Conservation (phyloP, 2,113 vertebrate genomes). For the Xenopus borealis region DNA sequence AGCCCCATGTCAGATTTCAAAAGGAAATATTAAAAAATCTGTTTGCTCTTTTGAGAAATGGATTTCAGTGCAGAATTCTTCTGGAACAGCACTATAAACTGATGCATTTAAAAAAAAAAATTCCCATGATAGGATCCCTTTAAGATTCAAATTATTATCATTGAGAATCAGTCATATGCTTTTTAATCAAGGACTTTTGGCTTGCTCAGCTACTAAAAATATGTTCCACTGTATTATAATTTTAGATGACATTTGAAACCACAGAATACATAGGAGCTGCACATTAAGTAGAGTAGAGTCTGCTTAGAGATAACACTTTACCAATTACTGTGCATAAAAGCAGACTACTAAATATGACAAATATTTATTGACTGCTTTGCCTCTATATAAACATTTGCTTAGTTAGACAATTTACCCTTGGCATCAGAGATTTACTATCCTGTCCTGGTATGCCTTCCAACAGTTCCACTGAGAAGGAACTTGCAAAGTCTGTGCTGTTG, state of each 20-base stretch:
- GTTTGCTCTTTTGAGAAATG: too few relatives aligned
- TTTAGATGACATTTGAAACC: background rate
- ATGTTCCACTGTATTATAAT: background rate
- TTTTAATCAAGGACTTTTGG: background rate
- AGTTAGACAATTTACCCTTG: background rate
- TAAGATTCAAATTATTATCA: background rate
- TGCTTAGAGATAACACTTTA: too few relatives aligned
- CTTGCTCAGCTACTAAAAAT: background rate
- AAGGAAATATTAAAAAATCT: too few relatives aligned
- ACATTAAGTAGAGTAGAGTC: background rate
- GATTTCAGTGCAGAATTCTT: too few relatives aligned
- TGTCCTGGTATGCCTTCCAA: constrained; percentile 4
- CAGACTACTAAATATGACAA: background rate
- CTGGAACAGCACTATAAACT: too few relatives aligned
- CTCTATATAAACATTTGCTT: constrained; percentile 34
- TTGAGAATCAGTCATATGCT: background rate
- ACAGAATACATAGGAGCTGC: background rate
- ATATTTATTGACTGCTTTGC: constrained; percentile 15
- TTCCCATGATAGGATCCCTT: too few relatives aligned
- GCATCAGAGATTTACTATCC: constrained; percentile 29
- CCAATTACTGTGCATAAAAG: too few relatives aligned
- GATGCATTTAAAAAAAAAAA: too few relatives aligned
- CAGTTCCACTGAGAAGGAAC: background rate
- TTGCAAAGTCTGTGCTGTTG: background rate
- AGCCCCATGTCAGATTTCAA: too few relatives aligned